Evolutionary conservation across 53 echinoderm and acorn worm species (phyloP).

Genomic region (Zoroaster sp.): DNA sequence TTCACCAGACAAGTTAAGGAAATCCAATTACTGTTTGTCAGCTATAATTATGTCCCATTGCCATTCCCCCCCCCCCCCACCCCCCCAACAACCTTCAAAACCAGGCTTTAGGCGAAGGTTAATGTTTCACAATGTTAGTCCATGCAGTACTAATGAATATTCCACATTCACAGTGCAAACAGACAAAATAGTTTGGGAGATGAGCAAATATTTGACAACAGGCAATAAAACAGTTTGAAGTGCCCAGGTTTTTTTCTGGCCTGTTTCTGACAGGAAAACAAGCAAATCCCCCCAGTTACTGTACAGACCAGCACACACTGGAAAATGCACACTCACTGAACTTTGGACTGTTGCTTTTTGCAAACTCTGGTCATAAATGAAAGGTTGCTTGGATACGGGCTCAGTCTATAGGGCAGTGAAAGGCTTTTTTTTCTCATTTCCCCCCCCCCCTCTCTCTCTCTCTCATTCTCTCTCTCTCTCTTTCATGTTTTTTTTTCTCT

Average conservation of each 20-base stretch:
- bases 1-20: no score
- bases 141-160: neutral
- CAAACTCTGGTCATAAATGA: constrained; percentile 15
- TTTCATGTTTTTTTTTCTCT: neutral
- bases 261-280: neutral
- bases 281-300: no score
- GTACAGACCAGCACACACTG: neutral
- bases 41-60: no score
- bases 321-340: neutral
- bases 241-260: neutral
- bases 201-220: neutral
- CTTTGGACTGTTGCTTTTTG: neutral
- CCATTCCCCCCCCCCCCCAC: no score
- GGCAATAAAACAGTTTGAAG: neutral
- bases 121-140: neutral
- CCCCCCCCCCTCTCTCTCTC: neutral
- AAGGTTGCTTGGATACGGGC: neutral
- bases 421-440: neutral
- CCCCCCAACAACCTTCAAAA: no score
- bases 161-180: neutral
- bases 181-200: neutral
- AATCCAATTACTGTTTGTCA: no score
- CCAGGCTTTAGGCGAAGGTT: no score
- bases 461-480: neutral
- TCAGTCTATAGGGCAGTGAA: neutral